Conservation (phyloP, 2,113 vertebrate genomes). For the Hypanus sabinus region DNA sequence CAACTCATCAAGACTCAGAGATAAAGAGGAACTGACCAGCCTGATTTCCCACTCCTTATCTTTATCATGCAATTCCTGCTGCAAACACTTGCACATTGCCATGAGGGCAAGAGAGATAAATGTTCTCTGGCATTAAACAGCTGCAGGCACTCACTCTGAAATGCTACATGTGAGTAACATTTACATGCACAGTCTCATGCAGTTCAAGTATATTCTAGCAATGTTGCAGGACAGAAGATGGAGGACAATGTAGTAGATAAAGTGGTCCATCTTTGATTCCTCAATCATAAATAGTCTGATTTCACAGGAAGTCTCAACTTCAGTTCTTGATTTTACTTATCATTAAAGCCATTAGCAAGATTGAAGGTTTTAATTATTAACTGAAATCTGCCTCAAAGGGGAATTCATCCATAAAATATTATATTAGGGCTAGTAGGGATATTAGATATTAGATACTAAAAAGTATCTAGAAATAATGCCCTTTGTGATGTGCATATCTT, state of each 20-base stretch:
- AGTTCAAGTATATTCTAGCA: background rate
- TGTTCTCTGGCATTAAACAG: background rate
- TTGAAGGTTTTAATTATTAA: background rate
- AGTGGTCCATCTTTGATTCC: no score
- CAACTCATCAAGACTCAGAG: background rate
- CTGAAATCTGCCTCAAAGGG: background rate
- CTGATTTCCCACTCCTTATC: background rate
- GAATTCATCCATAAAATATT: background rate
- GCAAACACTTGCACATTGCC: background rate
- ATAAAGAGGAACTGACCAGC: background rate
- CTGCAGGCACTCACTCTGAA: background rate
- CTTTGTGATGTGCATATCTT: background rate
- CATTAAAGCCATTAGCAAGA: background rate
- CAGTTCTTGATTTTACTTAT: background rate
- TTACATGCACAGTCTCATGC: background rate
- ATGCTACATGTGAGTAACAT: background rate
- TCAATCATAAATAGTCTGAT: background rate
- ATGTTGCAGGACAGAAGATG: background rate
- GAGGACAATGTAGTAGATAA: background rate
- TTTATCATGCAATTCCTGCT: background rate
- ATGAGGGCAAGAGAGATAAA: background rate
- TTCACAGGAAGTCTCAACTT: background rate
- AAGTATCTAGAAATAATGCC: background rate
- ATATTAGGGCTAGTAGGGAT: background rate
- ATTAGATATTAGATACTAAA: no score